Percentiles rank a stretch among this genome's conserved stretches.
These are phyloP conservation scores for Copsychus sechellarum DNA, from an alignment of 2,113 vertebrate genomes.

Conservation along the genomic window DNA sequence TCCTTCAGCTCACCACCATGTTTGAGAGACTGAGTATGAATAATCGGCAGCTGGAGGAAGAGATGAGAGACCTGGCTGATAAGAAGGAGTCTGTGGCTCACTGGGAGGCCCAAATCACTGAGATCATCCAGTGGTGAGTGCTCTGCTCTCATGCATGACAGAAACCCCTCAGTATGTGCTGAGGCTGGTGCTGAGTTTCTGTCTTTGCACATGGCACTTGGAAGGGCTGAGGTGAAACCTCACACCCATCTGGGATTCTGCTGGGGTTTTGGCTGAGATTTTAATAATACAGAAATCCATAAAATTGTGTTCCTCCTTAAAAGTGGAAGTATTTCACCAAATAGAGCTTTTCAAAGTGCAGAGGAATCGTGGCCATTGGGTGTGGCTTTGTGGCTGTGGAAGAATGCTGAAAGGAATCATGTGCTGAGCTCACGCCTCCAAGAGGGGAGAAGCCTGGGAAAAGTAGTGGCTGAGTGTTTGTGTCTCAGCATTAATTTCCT, in stretches of 20 bases:
- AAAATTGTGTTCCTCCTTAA: conserved; percentile 31
- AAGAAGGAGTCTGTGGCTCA: conserved; percentile 97
- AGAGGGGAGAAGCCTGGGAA: background rate
- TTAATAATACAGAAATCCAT: background rate
- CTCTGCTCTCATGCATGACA: background rate
- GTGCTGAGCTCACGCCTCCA: background rate
- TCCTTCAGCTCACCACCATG: conserved; percentile 81
- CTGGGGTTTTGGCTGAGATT: background rate
- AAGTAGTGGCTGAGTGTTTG: background rate
- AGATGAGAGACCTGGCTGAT: conserved; percentile 91
- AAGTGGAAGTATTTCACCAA: background rate
- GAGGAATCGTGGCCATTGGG: background rate
- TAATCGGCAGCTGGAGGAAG: conserved; percentile 91
- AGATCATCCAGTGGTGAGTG: conserved; percentile 98
- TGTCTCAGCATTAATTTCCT: background rate
- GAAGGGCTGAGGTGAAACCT: background rate
- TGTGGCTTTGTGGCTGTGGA: conserved; percentile 23
- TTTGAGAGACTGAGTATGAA: conserved; percentile 85
- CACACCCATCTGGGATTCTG: background rate
- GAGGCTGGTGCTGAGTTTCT: background rate
- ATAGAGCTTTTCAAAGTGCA: background rate
- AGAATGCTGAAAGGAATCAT: conserved; percentile 23
- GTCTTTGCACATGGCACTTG: background rate
- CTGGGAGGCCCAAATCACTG: conserved; percentile 98
- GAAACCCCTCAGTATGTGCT: background rate